A percentile compares a stretch with the other conserved stretches of the same genome.
phyloP scores from a whole-genome alignment of 2,113 vertebrate genomes.

The Nyctibius bracteatus region DNA sequence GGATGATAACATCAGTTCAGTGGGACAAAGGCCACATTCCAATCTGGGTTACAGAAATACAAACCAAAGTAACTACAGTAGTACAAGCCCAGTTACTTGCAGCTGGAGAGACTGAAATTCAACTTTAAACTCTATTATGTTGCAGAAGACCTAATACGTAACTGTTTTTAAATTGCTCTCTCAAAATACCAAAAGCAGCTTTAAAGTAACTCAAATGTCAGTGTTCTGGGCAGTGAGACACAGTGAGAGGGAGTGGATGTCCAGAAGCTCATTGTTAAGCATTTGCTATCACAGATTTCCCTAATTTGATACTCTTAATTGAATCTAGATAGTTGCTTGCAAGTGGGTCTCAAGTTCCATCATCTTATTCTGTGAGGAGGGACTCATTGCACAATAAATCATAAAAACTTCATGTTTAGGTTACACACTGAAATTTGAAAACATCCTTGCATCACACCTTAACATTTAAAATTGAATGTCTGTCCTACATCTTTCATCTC shows the following conservation, averaged over 20 bases:
- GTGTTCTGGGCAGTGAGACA: neutral
- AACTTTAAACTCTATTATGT: neutral
- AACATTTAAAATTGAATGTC: neutral
- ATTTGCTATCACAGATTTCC: neutral
- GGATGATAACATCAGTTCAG: constrained; percentile 18
- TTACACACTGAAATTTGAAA: neutral
- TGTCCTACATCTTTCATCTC: neutral
- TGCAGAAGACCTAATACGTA: neutral
- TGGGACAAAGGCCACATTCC: constrained; percentile 35
- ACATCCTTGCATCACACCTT: neutral
- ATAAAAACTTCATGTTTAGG: neutral
- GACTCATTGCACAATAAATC: neutral
- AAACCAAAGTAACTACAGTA: neutral
- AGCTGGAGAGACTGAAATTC: neutral
- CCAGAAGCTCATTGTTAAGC: neutral
- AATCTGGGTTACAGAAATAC: constrained; percentile 6
- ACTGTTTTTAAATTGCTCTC: neutral
- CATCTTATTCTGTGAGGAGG: neutral
- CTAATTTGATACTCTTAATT: neutral
- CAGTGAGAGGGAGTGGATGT: neutral
- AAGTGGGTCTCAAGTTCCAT: neutral
- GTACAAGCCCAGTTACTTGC: neutral
- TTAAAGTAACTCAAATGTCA: neutral
- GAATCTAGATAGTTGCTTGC: neutral
- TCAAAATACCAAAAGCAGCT: neutral